Evolutionary conservation across 2,113 vertebrate genomes (phyloP), one percentile per base, ranked within the genome.

Genomic region (Paralichthys olivaceus): DNA sequence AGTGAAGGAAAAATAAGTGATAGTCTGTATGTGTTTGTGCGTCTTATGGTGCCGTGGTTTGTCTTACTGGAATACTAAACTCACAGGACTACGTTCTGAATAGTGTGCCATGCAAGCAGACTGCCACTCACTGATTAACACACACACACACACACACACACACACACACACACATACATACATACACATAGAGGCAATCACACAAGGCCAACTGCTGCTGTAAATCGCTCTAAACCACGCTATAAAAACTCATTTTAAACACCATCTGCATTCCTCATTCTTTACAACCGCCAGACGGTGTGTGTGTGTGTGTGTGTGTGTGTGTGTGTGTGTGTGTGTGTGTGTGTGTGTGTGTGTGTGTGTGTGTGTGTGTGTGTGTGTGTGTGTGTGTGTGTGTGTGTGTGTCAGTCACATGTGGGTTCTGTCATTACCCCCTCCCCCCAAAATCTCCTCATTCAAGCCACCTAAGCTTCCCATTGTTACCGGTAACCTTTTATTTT

Each of bases 161-260:
- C 72, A 49, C 47, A 49, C 20, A n/a, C 49, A n/a, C 47, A 49
- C 47, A 49, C 45, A 7, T 4, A 20, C 47, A 53, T 5, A 61
- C 29, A 47, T 22, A 53, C 54, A 49, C 25, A 73, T 56, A 75
- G 14, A 32, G 57, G 58, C 58, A 84, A 54, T 59, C 34, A 43
- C 32, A 74, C 68, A 75, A 32, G 37, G 40, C 49, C 34, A 59
- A 72, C 82, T 70, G 32, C 85, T 40, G 69, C 84, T 73, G 63
- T 89, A 88, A 90, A 88, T 83, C 69, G 22, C 69, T 84, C 55
- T 51, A 81, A 88, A 87, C 83, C 79, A 62, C 60, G 6, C 75
- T 58, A 77, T 87, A 89, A 90, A 89, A 84, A 60, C 82, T 85
- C 59, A 89, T 87, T 90, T 90, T 85, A 88, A 89, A 89, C 80